Evolutionary conservation across 2,888 invertebrate genomes (phyloP).

Genomic region (Sinodicranocentrus sp.): DNA sequence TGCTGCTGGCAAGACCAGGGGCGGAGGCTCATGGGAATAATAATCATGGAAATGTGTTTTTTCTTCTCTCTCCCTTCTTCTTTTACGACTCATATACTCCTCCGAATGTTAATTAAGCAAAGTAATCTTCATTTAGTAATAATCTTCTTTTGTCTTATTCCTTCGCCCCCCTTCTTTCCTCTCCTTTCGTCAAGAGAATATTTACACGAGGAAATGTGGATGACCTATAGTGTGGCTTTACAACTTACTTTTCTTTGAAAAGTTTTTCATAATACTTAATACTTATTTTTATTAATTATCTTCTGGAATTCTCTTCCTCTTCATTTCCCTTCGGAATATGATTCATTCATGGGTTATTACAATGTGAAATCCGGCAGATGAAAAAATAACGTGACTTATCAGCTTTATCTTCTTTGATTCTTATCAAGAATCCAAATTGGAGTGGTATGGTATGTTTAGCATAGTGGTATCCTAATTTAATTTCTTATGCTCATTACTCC

Average conservation of each 20-base stretch:
- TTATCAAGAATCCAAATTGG: background rate
- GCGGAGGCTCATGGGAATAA: slow-evolving; percentile 56
- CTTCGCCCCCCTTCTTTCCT: slow-evolving; percentile 17
- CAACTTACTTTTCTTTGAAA: no score
- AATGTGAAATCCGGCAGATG: no score
- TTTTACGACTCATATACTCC: slow-evolving; percentile 55
- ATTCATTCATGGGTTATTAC: no score
- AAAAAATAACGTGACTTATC: no score
- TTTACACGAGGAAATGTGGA: slow-evolving; percentile 5
- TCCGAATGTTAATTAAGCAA: slow-evolving; percentile 75
- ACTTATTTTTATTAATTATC: no score
- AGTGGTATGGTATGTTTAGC: background rate
- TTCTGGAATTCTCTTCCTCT: no score
- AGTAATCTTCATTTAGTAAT: slow-evolving; percentile 74
- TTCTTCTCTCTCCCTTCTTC: slow-evolving; percentile 9
- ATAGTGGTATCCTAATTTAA: no score
- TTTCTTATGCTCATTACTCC: no score
- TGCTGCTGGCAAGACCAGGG: slow-evolving; percentile 3
- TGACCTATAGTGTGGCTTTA: background rate
- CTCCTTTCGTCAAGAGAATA: no score
- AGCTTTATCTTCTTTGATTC: background rate
- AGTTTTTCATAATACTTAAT: no score
- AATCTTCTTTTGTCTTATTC: slow-evolving; percentile 72
- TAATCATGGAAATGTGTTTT: slow-evolving; percentile 41
- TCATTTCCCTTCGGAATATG: no score